Conservation (phyloP, 2,797 vertebrate genomes). For the Coendou prehensilis region DNA sequence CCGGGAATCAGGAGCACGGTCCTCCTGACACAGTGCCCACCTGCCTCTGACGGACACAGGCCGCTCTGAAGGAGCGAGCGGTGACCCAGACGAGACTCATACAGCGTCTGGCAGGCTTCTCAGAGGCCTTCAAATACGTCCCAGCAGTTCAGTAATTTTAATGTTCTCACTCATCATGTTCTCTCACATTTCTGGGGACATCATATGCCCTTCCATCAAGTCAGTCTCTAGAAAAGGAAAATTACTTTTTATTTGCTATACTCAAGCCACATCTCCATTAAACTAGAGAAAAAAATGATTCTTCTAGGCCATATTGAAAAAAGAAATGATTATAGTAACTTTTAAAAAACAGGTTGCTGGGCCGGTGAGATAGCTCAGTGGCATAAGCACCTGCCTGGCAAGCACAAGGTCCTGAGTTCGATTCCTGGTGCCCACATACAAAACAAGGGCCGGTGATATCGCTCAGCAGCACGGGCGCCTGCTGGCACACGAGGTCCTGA, state of each 20-base stretch:
- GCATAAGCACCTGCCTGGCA: too few species aligned
- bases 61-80: conserved; percentile 83
- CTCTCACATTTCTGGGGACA: conserved; percentile 93
- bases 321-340: conserved; percentile 76
- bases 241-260: conserved; percentile 88
- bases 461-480: too few species aligned
- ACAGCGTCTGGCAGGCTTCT: conserved; percentile 85
- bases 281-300: conserved; percentile 85
- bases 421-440: too few species aligned
- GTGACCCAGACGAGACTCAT: conserved; percentile 82
- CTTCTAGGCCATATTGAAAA: conserved; percentile 86
- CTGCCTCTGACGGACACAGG: too few species aligned
- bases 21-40: background rate
- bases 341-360: conserved; percentile 70
- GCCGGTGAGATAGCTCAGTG: too few species aligned
- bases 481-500: too few species aligned
- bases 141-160: conserved; percentile 92
- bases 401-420: too few species aligned
- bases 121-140: conserved; percentile 86
- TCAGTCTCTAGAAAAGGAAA: conserved; percentile 87
- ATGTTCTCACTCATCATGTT: conserved; percentile 95
- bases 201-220: conserved; percentile 89
- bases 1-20: conserved; percentile 16
- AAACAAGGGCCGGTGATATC: too few species aligned
- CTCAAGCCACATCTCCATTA: conserved; percentile 79